Evolutionary conservation across 1,140 invertebrate species (phyloP).

Genomic region (Agrilus planipennis): DNA sequence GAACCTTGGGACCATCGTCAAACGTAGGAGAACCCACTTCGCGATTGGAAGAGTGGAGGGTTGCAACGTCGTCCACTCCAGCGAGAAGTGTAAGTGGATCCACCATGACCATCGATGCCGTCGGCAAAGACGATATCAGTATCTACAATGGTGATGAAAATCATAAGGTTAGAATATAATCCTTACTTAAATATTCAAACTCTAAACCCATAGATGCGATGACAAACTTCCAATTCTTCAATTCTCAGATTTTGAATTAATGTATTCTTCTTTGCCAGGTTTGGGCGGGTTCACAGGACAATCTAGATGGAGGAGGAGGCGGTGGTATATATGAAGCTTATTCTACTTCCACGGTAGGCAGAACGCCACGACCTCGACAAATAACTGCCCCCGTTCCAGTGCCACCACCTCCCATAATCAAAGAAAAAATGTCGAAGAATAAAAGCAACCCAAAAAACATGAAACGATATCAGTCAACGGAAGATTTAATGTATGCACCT

Average conservation of each 20-base stretch:
- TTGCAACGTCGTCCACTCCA: too few species aligned
- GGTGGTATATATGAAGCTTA: conserved; percentile 67
- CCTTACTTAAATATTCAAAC: conserved; percentile 1
- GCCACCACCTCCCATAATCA: conserved; percentile 61
- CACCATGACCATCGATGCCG: conserved; percentile 44
- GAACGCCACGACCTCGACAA: conserved; percentile 67
- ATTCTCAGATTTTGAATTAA: too few species aligned
- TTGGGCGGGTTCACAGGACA: conserved; percentile 70
- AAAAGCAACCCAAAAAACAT: conserved; percentile 32
- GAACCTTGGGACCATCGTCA: too few species aligned
- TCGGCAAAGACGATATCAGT: conserved; percentile 35
- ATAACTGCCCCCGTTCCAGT: conserved; percentile 62
- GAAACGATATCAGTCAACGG: too few species aligned
- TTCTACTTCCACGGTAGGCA: conserved; percentile 55
- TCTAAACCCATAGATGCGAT: too few species aligned
- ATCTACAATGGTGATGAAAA: conserved; percentile 84
- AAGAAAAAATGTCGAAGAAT: conserved; percentile 44
- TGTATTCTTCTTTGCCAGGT: too few species aligned
- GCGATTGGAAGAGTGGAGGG: conserved; percentile 42
- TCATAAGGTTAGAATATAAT: conserved; percentile 55
- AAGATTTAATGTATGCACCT: conserved; percentile 41
- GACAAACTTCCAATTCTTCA: too few species aligned
- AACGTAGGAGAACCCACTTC: too few species aligned
- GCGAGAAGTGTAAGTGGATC: too few species aligned
- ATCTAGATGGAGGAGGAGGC: conserved; percentile 52